Conservation (phyloP, 2,888 invertebrate species). For the Myopa tessellatipennis region DNA sequence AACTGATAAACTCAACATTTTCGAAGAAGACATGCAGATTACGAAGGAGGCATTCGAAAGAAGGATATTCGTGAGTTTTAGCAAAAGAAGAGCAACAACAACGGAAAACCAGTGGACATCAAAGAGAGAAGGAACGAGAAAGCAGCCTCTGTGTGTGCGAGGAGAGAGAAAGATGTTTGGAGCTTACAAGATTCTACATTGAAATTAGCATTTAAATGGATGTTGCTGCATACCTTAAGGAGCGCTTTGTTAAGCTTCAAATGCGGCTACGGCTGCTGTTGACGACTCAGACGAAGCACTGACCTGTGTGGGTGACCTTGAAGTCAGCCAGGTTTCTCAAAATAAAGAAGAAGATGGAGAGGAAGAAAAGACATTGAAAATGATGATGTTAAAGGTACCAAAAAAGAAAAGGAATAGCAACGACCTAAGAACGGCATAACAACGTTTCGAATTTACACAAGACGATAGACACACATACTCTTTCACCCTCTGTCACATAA, state of each 20-base stretch:
- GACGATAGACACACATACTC: neutral
- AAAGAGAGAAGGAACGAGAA: too few species aligned
- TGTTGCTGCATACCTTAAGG: neutral
- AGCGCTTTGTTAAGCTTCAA: neutral
- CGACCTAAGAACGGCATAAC: too few species aligned
- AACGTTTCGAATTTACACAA: too few species aligned
- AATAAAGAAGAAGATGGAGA: neutral
- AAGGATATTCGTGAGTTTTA: too few species aligned
- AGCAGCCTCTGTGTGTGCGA: too few species aligned
- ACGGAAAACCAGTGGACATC: too few species aligned
- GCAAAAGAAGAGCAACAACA: too few species aligned
- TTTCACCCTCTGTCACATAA: too few species aligned
- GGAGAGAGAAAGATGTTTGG: too few species aligned
- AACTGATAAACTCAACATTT: conserved; percentile 5
- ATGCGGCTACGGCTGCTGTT: too few species aligned
- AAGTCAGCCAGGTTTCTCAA: neutral
- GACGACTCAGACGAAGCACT: neutral
- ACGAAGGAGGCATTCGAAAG: too few species aligned
- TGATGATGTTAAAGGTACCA: neutral
- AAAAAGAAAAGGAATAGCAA: neutral
- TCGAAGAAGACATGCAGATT: neutral
- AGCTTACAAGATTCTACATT: neutral
- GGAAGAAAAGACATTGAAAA: neutral
- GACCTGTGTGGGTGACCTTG: neutral
- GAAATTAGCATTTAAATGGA: neutral